A percentile compares a stretch with the other conserved stretches of the same genome.
Conservation (phyloP, 2,888 invertebrate species). For the Operophtera brumata region DNA sequence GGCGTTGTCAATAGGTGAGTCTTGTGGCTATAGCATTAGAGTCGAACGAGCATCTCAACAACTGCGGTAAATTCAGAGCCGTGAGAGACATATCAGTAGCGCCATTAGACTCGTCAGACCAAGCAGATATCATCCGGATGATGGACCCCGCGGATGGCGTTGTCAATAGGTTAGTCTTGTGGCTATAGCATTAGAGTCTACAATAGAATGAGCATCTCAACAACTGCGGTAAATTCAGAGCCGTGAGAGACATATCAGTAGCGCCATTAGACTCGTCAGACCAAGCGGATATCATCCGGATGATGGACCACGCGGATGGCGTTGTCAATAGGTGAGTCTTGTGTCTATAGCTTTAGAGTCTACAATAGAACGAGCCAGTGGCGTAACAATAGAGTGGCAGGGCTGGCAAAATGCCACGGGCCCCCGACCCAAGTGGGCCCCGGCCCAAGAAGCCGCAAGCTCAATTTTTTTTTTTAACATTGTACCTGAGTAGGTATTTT, state of each 20-base stretch:
- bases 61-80: constrained; percentile 99
- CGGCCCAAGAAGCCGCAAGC: no score
- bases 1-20: constrained; percentile 88
- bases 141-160: constrained; percentile 97
- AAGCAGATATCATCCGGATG: constrained; percentile 93
- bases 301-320: constrained; percentile 98
- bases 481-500: no score
- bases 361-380: constrained; percentile 87
- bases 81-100: constrained; percentile 98
- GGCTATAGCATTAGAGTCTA: neutral
- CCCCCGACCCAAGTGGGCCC: no score
- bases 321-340: constrained; percentile 84
- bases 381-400: no score
- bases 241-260: constrained; percentile 98
- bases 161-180: constrained; percentile 80
- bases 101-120: constrained; percentile 95
- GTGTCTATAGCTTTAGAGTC: neutral
- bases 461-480: no score
- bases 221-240: constrained; percentile 99
- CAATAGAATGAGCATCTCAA: constrained; percentile 95
- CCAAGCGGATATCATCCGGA: constrained; percentile 92
- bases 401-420: no score
- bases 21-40: neutral
- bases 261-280: constrained; percentile 96
- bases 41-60: constrained; percentile 97